Base-by-base conservation (phyloP, 2,113 vertebrate genomes). In the Amphilophus citrinellus region DNA sequence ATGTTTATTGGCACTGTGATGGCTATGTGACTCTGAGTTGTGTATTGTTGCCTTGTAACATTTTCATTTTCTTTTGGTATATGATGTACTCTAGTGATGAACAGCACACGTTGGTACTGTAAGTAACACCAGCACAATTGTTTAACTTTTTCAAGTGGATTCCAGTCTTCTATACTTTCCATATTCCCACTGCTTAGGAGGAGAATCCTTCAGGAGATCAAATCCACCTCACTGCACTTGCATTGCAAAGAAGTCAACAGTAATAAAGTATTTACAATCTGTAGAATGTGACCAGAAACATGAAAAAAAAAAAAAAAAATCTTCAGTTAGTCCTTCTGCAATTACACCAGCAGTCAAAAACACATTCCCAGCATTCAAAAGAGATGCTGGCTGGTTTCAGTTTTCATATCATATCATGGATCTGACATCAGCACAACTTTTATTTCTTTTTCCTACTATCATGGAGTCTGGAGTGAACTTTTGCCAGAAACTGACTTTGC, bases 401-500 rank as follows among this genome's bases (percentile, higher is more conserved):
- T 6, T 58, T 35, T 35, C 7, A 50, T 68, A 32, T 63, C 13
- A 59, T 27, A 50, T 75, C 27, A 42, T 71, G 53, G 68, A 76
- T 68, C 47, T 17, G n/a, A 42, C 53, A 30, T 78, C 24, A 61
- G 75, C 44, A 27, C 57, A 60, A 47, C 20, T 42, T 63, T 32
- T 42, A n/a, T 35, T 73, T 83, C 17, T 86, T 7, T 83, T 61
- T 76, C 24, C 76, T 32, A 7, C 53, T 68, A 58, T 80, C 58
- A 53, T 42, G 44, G 90, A 91, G 90, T 92, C 87, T 77, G 30
- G 5, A 68, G 80, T 91, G 71, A 93, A 93, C 91, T 92, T 93
- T 84, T 77, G 63, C 66, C 80, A 84, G 82, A 63, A 22, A 11
- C 30, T 91, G 93, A 94, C 93, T 94, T 94, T 94, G 92, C 88